Base-by-base conservation (phyloP, 2,113 vertebrate species). In the Plotosus lineatus region DNA sequence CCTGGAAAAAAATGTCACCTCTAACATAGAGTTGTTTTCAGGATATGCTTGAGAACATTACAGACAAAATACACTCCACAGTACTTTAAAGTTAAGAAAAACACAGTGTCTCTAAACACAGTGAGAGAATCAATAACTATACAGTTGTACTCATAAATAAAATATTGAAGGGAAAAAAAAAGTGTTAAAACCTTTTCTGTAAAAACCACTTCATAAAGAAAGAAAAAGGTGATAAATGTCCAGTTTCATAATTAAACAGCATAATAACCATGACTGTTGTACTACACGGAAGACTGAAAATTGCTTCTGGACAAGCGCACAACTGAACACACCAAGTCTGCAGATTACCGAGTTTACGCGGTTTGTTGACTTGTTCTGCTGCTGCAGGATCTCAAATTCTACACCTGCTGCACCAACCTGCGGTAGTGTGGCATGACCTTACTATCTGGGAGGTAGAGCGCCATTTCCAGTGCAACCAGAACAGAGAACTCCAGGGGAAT, bases 371-470 rank as follows among this genome's bases (percentile, higher is more conserved):
- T n/a, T n/a, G 6, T 78, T 28, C 44, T 50, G 75, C 12, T 68
- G 40, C 33, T 60, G 77, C 42, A 68, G 19, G 6, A 55, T 33
- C 58, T 85, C 77, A 79, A 63, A 79, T 55, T 85, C 91, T 94
- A 96, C 51, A 92, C 91, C 87, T 98, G 96, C 91, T 96, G 95
- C 8, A 96, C 95, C 89, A 99, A 94, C 36, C 96, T 93, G 79
- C 96, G 93, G 88, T 97, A 99, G 61, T 99, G 97, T 77, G 98
- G 98, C 95, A 98, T 95, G 81, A 99, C 97, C 89, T 97, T 97
- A 92, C 92, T 95, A 84, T 98, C 97, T 0, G 97, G 96, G 15
- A 99, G 96, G 78, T 99, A 98, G 33, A 99, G 96, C 15, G 96
- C 97, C 87, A 99, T 96, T 89, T 99, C 97, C 95, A 99, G 87